Conservation (phyloP, 2,797 vertebrate species). For the Melanotaenia trifasciata region DNA sequence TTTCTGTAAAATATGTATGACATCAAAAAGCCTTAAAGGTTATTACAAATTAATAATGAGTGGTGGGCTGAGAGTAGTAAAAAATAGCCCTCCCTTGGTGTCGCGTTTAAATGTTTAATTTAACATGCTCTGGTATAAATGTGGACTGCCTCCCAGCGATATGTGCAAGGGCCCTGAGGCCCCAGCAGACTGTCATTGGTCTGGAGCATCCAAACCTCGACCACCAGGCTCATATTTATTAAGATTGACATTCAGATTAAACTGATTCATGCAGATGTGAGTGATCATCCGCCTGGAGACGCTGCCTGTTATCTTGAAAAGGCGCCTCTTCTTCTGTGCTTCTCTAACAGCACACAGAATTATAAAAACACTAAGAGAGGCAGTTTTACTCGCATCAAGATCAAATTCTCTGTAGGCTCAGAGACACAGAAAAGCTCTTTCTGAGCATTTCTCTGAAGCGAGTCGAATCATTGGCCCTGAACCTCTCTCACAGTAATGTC, state of each 20-base stretch:
- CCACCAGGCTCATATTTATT: conserved; percentile 52
- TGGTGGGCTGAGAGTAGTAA: conserved; percentile 80
- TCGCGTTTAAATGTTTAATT: conserved; percentile 86
- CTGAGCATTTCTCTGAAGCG: conserved; percentile 71
- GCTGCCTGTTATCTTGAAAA: conserved; percentile 49
- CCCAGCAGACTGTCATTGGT: conserved; percentile 34
- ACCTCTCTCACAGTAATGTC: conserved; percentile 79
- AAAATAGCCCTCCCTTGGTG: conserved; percentile 83
- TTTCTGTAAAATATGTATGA: conserved; percentile 88
- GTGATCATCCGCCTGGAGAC: conserved; percentile 58
- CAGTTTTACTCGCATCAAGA: conserved; percentile 72
- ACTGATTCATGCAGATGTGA: conserved; percentile 58
- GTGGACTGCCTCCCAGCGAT: conserved; percentile 72
- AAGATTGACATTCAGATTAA: conserved; percentile 70
- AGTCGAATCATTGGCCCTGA: conserved; percentile 77
- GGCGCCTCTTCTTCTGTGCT: conserved; percentile 33
- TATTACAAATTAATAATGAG: conserved; percentile 89
- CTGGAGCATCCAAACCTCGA: conserved; percentile 39
- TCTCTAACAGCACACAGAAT: conserved; percentile 61
- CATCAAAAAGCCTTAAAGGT: conserved; percentile 89
- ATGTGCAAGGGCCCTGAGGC: conserved; percentile 43
- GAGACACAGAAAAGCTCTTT: conserved; percentile 74
- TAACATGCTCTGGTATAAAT: conserved; percentile 74
- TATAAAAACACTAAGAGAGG: conserved; percentile 66
- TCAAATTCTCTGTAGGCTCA: conserved; percentile 74